phyloP scores from a whole-genome alignment of 2,888 invertebrate genomes.

The Sympetrum striolatum region DNA sequence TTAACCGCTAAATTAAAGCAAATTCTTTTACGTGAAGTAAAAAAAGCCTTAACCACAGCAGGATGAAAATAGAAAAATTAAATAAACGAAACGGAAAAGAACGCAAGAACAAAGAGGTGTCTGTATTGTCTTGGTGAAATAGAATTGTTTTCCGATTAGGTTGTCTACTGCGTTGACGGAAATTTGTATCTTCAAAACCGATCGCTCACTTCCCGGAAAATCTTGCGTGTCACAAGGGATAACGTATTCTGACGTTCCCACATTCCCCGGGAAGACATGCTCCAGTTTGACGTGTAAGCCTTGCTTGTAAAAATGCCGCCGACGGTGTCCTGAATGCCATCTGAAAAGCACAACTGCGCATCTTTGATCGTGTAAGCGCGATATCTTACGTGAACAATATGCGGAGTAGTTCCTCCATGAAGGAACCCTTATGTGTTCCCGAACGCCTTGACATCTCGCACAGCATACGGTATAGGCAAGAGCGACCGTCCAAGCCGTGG shows the following conservation, averaged over 20 bases:
- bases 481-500: not conserved
- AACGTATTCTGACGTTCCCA: not conserved
- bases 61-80: too few species aligned
- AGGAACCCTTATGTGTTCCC: not conserved
- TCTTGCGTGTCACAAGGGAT: not conserved
- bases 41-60: too few species aligned
- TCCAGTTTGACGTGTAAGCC: not conserved
- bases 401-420: not conserved
- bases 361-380: not conserved
- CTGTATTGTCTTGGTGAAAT: too few species aligned
- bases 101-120: too few species aligned
- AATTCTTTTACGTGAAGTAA: too few species aligned
- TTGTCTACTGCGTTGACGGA: too few species aligned
- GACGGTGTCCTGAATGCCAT: not conserved
- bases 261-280: not conserved
- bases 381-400: constrained; percentile 7
- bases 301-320: not conserved
- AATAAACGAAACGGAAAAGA: too few species aligned
- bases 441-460: not conserved
- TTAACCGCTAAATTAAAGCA: too few species aligned
- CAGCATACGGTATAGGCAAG: not conserved
- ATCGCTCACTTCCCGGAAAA: not conserved
- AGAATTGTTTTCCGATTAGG: too few species aligned
- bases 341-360: not conserved
- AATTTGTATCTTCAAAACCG: too few species aligned